Conservation (phyloP, 2,888 invertebrate species). For the Caenorhabditis wallacei region DNA sequence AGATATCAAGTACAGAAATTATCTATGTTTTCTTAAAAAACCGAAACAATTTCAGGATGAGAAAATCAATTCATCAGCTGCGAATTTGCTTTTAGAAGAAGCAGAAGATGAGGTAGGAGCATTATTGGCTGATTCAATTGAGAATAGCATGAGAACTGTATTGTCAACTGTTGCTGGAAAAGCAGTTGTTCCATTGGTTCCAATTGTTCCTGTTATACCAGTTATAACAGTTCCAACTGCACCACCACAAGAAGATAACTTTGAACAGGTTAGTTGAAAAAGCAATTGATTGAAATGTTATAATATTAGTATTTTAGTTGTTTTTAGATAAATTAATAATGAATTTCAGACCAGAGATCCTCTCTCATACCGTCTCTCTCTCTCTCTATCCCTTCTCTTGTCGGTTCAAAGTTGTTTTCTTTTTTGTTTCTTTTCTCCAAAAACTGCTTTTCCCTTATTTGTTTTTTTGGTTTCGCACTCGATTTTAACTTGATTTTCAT, state of each 20-base stretch:
- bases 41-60: conserved; percentile 78
- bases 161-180: conserved; percentile 79
- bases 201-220: conserved; percentile 25
- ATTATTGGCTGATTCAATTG: conserved; percentile 78
- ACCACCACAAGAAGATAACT: conserved; percentile 70
- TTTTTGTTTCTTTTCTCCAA: conserved; percentile 1
- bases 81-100: conserved; percentile 80
- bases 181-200: conserved; percentile 56
- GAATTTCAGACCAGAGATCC: conserved; percentile 57
- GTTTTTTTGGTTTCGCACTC: neutral
- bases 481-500: no score
- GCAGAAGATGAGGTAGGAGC: conserved; percentile 76
- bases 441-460: neutral
- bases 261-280: conserved; percentile 75
- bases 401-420: conserved; percentile 61
- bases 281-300: neutral
- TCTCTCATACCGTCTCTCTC: conserved; percentile 31
- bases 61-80: conserved; percentile 74
- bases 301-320: no score
- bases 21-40: neutral
- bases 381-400: conserved; percentile 41
- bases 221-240: conserved; percentile 32
- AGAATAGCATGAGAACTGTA: conserved; percentile 79
- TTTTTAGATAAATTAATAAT: neutral
- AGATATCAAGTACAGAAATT: conserved; percentile 77